Evolutionary conservation across 2,113 vertebrate genomes (phyloP).

Genomic region (Galeopterus variegatus): DNA sequence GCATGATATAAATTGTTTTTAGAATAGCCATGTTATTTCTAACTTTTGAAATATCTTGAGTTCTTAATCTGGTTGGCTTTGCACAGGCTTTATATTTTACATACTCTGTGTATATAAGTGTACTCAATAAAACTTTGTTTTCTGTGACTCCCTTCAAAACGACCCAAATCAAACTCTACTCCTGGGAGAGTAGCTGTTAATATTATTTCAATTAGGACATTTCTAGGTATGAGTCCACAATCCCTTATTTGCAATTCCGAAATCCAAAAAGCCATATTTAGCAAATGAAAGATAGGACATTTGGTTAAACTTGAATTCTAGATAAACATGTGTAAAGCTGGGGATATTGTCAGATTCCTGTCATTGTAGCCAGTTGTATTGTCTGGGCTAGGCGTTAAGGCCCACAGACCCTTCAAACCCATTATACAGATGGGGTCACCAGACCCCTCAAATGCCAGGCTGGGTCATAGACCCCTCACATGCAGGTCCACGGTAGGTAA

Average conservation of each 20-base stretch:
- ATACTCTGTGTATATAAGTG: background rate
- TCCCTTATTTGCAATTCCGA: background rate
- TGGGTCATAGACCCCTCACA: too few species aligned
- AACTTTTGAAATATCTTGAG: slow-evolving; percentile 58
- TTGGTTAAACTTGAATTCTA: slow-evolving; percentile 53
- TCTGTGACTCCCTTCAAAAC: slow-evolving; percentile 17
- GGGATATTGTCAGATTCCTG: too few species aligned
- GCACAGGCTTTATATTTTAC: background rate
- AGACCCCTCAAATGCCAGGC: too few species aligned
- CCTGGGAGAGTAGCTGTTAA: background rate
- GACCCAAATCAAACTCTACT: background rate
- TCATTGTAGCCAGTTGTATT: too few species aligned
- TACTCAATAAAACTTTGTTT: slow-evolving; percentile 24
- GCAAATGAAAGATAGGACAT: background rate
- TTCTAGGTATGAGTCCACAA: background rate
- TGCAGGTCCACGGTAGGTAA: too few species aligned
- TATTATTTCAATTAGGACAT: background rate
- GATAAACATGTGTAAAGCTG: background rate
- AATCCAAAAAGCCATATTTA: slow-evolving; percentile 29
- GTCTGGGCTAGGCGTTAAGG: too few species aligned
- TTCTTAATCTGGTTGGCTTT: slow-evolving; percentile 3
- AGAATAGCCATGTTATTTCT: slow-evolving; percentile 46
- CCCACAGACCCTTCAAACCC: too few species aligned
- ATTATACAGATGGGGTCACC: too few species aligned
- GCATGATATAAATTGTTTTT: slow-evolving; percentile 34